Evolutionary conservation across 2,113 vertebrate species (phyloP).

Genomic region (Chaenocephalus aceratus): DNA sequence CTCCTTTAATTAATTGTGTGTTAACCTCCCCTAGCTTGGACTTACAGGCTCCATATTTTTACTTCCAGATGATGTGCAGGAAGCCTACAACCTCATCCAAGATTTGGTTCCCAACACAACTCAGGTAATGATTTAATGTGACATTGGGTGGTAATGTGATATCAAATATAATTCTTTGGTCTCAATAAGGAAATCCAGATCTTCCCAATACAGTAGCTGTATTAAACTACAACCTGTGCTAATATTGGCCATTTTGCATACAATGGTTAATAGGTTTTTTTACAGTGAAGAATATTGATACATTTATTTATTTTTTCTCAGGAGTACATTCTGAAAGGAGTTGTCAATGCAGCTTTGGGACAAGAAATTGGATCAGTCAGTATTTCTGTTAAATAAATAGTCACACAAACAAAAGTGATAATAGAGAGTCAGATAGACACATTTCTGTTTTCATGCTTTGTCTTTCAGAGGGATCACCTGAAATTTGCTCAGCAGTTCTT

Average conservation of each 20-base stretch:
- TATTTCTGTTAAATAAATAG: conserved; percentile 51
- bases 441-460: background rate
- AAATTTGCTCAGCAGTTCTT: conserved; percentile 98
- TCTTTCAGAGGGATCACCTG: conserved; percentile 91
- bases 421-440: background rate
- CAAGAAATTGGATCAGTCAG: conserved; percentile 95
- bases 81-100: conserved; percentile 96
- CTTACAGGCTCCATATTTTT: conserved; percentile 60
- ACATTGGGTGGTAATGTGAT: background rate
- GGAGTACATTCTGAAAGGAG: conserved; percentile 98
- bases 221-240: too few species aligned
- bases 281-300: background rate
- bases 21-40: background rate
- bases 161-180: background rate
- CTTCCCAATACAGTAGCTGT: too few species aligned
- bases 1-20: background rate
- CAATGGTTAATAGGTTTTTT: background rate
- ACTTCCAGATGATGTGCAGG: conserved; percentile 92
- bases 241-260: background rate
- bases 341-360: conserved; percentile 95
- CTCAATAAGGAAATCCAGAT: too few species aligned
- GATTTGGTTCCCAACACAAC: conserved; percentile 92
- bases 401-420: background rate
- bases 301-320: conserved; percentile 52
- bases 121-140: conserved; percentile 85